These are phyloP conservation scores for Apis dorsata DNA, from an alignment of 1,140 invertebrate species.

Conservation along the genomic window DNA sequence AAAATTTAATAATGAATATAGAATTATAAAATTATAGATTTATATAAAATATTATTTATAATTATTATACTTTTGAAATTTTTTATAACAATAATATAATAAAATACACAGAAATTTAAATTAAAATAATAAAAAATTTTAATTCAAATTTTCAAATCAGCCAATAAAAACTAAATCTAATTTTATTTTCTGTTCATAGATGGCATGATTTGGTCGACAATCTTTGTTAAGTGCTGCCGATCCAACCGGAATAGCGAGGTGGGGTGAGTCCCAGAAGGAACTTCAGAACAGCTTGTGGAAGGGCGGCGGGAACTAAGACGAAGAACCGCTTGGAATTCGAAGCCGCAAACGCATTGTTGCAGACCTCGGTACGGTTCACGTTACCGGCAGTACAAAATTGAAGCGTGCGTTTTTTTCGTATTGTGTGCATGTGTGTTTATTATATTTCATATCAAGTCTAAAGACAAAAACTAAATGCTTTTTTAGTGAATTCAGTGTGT, in stretches of 20 bases:
- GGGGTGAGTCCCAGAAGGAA: background rate
- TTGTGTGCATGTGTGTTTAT: constrained; percentile 34
- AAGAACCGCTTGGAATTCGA: constrained; percentile 40
- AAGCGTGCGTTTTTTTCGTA: constrained; percentile 32
- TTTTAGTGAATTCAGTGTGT: constrained; percentile 34
- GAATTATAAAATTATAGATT: background rate
- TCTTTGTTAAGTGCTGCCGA: too few relatives aligned
- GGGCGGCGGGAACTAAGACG: background rate
- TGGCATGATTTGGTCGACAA: background rate
- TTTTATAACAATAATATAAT: background rate
- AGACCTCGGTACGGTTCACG: constrained; percentile 41
- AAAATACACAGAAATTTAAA: background rate
- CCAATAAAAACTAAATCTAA: background rate
- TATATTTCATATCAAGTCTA: background rate
- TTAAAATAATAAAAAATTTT: background rate
- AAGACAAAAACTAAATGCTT: background rate
- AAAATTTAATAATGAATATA: too few relatives aligned
- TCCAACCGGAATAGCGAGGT: too few relatives aligned
- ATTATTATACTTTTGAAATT: background rate
- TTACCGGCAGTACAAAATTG: constrained; percentile 15
- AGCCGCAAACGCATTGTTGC: constrained; percentile 52
- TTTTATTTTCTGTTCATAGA: background rate
- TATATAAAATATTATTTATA: too few relatives aligned
- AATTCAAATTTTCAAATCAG: background rate
- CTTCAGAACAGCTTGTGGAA: background rate